Evolutionary conservation across 2,113 vertebrate species (phyloP), one percentile per base, ranked within the genome.

Genomic region (Alethe diademata): DNA sequence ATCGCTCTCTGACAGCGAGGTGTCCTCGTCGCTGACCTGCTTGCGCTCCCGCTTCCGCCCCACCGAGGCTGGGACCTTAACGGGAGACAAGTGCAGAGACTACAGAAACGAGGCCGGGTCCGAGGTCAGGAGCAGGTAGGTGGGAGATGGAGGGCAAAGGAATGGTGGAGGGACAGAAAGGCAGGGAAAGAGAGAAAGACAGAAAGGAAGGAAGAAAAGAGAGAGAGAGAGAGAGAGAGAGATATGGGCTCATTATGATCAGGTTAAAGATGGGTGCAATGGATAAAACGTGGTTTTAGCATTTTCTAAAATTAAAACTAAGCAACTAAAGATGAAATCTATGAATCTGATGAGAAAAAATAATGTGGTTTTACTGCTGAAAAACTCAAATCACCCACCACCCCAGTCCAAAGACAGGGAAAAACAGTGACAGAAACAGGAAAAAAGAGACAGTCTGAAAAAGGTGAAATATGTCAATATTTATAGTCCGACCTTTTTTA

Each of bases 71-170:
- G 98, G 98, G 96, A 98, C 98, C 98, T 98, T 98, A 97, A 98
- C 96, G 94, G 98, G 97, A 98, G 98, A 98, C 96, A 98, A 98
- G 98, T 98, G 98, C 97, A 98, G 98, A 97, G 98, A 98, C 98
- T 98, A 98, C 97, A 98, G 97, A 98, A 97, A 96, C 96, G 92
- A 98, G 97, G 97, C 97, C 98, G 97, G 98, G 97, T 95, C 96
- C 96, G 53, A 97, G 97, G 97, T 96, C 35, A 6, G 85, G 92
- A 90, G 92, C 88, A 88, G 96, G 92, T 1, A 71, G 93, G 73
- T 92, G 96, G 66, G 75, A 96, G 79, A 95, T 96, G 94, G 54
- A 88, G 65, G 67, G 80, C 62, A 48, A 69, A 91, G 94, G 87
- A 73, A 90, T 42, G 90, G 90, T 5, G 16, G 69, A 62, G 57